A percentile compares a stretch with the other conserved stretches of the same genome.
phyloP scores from a whole-genome alignment of 2,888 invertebrate species.

The Xestia ashworthii region DNA sequence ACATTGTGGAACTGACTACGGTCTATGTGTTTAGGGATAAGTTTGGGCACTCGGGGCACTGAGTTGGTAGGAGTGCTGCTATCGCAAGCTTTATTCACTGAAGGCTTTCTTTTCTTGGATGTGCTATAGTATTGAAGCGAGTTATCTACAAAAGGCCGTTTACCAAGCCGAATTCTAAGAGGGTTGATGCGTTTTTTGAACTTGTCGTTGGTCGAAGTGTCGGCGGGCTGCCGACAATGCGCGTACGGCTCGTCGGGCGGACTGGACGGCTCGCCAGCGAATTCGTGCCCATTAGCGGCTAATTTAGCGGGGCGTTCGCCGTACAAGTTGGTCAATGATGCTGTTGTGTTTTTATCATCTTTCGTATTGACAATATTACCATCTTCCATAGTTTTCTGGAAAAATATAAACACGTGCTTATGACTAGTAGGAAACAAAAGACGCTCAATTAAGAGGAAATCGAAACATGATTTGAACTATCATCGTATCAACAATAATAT shows the following conservation, averaged over 20 bases:
- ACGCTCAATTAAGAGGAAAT: slow-evolving; percentile 87
- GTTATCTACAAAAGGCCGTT: slow-evolving; percentile 88
- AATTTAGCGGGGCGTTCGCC: slow-evolving; percentile 83
- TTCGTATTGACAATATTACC: slow-evolving; percentile 86
- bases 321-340: slow-evolving; percentile 81
- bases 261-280: slow-evolving; percentile 75
- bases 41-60: slow-evolving; percentile 82
- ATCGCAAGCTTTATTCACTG: slow-evolving; percentile 80
- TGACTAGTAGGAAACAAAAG: slow-evolving; percentile 88
- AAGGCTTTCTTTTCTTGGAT: slow-evolving; percentile 82
- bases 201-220: slow-evolving; percentile 80
- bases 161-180: slow-evolving; percentile 86
- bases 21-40: slow-evolving; percentile 83
- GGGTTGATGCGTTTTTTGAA: slow-evolving; percentile 86
- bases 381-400: slow-evolving; percentile 91
- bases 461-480: slow-evolving; percentile 83
- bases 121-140: slow-evolving; percentile 81
- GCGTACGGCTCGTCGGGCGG: slow-evolving; percentile 73
- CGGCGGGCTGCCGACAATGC: slow-evolving; percentile 74
- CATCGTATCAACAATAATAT: slow-evolving; percentile 78
- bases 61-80: slow-evolving; percentile 72
- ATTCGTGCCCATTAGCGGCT: slow-evolving; percentile 85
- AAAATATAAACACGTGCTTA: slow-evolving; percentile 85
- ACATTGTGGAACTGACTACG: slow-evolving; percentile 83
- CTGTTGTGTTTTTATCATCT: slow-evolving; percentile 84